Percentiles rank a stretch among this genome's conserved stretches.
phyloP scores from a whole-genome alignment of 2,113 vertebrate species.

The Mustela lutreola region DNA sequence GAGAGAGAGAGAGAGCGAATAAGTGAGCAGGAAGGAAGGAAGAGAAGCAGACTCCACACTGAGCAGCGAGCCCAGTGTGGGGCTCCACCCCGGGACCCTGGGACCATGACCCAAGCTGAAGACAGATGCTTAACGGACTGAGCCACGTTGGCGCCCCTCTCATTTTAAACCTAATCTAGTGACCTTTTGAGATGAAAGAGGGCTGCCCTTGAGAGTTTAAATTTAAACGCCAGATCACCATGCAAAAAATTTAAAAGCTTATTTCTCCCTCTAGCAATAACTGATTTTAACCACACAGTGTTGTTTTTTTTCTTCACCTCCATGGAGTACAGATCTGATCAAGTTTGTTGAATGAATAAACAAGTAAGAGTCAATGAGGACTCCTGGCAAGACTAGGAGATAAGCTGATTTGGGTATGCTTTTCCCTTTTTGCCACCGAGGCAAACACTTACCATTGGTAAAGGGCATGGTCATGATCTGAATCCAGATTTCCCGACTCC shows the following conservation, averaged over 20 bases:
- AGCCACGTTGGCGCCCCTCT: too few species aligned
- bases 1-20: too few species aligned
- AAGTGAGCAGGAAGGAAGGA: too few species aligned
- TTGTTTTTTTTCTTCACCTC: conserved; percentile 26
- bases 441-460: neutral
- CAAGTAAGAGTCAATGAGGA: neutral
- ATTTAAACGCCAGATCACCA: neutral
- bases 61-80: too few species aligned
- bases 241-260: neutral
- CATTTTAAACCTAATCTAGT: neutral
- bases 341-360: neutral
- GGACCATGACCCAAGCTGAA: too few species aligned
- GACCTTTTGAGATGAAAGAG: conserved; percentile 39
- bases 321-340: neutral
- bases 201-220: conserved; percentile 16
- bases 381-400: neutral
- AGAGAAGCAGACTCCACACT: too few species aligned
- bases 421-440: neutral
- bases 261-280: neutral
- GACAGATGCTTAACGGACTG: too few species aligned
- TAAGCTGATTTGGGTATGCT: neutral
- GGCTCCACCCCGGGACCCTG: too few species aligned
- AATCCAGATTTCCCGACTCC: neutral
- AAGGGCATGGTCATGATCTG: neutral
- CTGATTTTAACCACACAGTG: neutral